Percentiles rank a stretch among this genome's conserved stretches.
phyloP scores from a whole-genome alignment of 2,113 vertebrate species.

The Tenebrosternarchus preto region DNA sequence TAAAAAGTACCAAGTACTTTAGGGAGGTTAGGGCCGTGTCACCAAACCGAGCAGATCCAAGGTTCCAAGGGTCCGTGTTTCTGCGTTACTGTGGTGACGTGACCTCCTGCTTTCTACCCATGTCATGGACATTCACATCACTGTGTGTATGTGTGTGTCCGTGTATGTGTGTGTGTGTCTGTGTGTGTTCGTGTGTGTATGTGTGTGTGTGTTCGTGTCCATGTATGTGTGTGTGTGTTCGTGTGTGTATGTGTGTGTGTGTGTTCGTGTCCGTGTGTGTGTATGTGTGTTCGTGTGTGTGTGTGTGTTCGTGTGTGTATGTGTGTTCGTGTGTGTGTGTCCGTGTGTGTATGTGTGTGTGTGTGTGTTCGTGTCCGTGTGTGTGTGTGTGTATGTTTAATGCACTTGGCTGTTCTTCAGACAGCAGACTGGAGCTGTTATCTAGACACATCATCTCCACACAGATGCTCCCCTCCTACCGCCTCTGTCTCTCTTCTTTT shows the following conservation, averaged over 20 bases:
- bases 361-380: slow-evolving; percentile 62
- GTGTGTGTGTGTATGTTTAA: slow-evolving; percentile 62
- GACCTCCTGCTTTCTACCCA: not conserved
- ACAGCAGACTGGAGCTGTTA: slow-evolving; percentile 75
- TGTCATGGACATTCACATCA: not conserved
- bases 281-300: too few relatives aligned
- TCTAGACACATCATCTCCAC: slow-evolving; percentile 66
- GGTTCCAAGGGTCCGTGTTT: too few relatives aligned
- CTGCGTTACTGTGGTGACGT: too few relatives aligned
- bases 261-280: slow-evolving; percentile 66
- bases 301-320: too few relatives aligned
- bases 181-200: too few relatives aligned
- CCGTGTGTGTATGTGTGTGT: slow-evolving; percentile 61
- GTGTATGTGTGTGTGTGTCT: too few relatives aligned
- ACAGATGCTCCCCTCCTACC: slow-evolving; percentile 70
- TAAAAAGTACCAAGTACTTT: too few relatives aligned
- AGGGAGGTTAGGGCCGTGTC: too few relatives aligned
- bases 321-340: slow-evolving; percentile 1
- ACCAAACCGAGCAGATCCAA: too few relatives aligned
- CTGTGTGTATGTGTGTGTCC: not conserved
- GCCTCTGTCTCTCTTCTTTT: not conserved
- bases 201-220: not conserved
- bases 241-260: slow-evolving; percentile 60
- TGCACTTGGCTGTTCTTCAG: slow-evolving; percentile 68
- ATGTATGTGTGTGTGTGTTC: slow-evolving; percentile 7